These are phyloP conservation scores for Coracias cyanogaster DNA, from an alignment of 2,797 vertebrate species.

Conservation along the genomic window DNA sequence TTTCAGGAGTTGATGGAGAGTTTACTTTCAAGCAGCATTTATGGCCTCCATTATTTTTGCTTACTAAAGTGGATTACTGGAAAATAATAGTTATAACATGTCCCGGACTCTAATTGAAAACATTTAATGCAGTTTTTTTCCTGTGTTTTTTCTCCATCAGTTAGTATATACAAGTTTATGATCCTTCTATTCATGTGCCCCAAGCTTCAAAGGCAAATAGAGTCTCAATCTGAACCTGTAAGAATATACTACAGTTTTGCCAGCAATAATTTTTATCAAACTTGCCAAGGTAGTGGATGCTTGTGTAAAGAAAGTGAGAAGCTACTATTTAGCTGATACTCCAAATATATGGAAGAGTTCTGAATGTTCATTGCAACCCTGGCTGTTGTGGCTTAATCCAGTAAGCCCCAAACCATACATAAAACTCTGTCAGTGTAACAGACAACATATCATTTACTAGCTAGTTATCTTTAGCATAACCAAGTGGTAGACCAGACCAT, in stretches of 20 bases:
- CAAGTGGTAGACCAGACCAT: neutral
- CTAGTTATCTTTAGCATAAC: neutral
- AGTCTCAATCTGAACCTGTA: neutral
- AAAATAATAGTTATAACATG: conserved; percentile 60
- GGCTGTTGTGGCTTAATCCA: neutral
- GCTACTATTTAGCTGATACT: neutral
- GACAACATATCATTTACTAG: neutral
- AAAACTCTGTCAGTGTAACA: rapidly evolving
- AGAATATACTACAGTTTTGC: neutral
- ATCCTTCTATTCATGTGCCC: neutral
- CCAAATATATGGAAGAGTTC: neutral
- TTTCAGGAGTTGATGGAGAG: conserved; percentile 65
- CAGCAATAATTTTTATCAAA: neutral
- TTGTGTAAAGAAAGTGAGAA: neutral
- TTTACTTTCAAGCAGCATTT: conserved; percentile 64
- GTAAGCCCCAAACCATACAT: neutral
- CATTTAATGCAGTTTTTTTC: neutral
- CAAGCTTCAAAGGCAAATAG: neutral
- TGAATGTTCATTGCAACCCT: neutral
- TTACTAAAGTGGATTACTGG: conserved; percentile 59
- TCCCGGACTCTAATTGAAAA: neutral
- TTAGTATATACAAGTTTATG: neutral
- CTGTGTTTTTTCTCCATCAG: neutral
- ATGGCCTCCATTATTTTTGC: conserved; percentile 62
- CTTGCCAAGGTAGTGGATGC: neutral